Base-by-base conservation (phyloP, 2,797 vertebrate species). In the Threskiornis aethiopicus region DNA sequence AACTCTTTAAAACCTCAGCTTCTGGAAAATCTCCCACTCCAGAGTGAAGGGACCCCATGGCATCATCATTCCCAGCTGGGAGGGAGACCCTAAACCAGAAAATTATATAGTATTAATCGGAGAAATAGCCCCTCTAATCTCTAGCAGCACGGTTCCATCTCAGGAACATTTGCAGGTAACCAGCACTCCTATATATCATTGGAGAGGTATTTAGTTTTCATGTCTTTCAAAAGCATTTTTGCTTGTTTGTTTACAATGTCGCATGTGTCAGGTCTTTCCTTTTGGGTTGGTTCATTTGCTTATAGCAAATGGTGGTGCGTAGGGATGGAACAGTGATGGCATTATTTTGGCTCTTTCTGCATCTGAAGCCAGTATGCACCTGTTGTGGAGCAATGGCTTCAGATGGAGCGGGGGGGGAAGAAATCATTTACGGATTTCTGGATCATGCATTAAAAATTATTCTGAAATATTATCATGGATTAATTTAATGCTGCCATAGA, bases 401-500 rank as follows among this genome's bases (percentile, higher is more conserved):
- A 79, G 58, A 26, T 7, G 33, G 14, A 14, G 9, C 9, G 1
- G 10, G 13, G 13, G 13, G 19, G 28, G 35, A 35, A 44, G 9
- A 20, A 39, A 62, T 8, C 25, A 57, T 54, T 33, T 65, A 41
- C 78, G 69, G 49, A 54, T 89, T 87, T 85, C 41, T 86, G 66
- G 20, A 86, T 91, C 21, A 7, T 59, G 39, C 20, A 73, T 82
- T 92, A 71, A 83, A 96, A 91, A 66, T 25, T 1, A 67, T 52
- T 82, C 59, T 84, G 81, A 83, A 95, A 87, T 93, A 51, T 46
- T 93, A 72, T 64, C 8, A 71, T n/a, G n/a, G 82, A 84, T 92
- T 79, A 84, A 67, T 77, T 61, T 73, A 72, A 65, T 79, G 58
- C 47, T 84, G 41, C 58, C 72, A 42, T 10, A 75, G 71, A 13